phyloP scores from a whole-genome alignment of 1,140 invertebrate species.

The Calliphora vicina region DNA sequence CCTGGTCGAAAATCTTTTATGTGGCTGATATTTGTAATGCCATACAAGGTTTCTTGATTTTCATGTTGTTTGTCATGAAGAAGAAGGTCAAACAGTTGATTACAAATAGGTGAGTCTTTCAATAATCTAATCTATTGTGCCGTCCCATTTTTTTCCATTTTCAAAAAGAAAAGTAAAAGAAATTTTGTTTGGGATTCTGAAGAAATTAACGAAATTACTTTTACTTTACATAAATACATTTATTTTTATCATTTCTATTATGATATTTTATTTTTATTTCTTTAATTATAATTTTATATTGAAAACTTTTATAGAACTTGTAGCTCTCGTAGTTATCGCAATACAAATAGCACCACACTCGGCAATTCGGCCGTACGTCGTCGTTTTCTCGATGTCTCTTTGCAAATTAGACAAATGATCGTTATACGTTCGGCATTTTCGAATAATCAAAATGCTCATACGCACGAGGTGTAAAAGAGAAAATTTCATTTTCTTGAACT shows the following conservation, averaged over 20 bases:
- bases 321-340: slow-evolving; percentile 55
- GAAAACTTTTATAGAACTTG: slow-evolving; percentile 47
- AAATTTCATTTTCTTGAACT: background rate
- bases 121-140: slow-evolving; percentile 16
- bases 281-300: slow-evolving; percentile 27
- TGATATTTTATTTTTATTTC: slow-evolving; percentile 36
- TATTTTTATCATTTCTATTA: too few relatives aligned
- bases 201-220: too few relatives aligned
- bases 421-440: slow-evolving; percentile 57
- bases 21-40: slow-evolving; percentile 65
- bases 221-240: too few relatives aligned
- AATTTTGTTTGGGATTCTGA: too few relatives aligned
- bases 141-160: background rate
- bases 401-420: slow-evolving; percentile 56
- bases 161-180: slow-evolving; percentile 4
- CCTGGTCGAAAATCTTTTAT: slow-evolving; percentile 66
- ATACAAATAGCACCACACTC: slow-evolving; percentile 53
- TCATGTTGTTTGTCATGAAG: slow-evolving; percentile 72
- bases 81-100: slow-evolving; percentile 66
- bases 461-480: slow-evolving; percentile 46
- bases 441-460: slow-evolving; percentile 48
- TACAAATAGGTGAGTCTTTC: slow-evolving; percentile 63
- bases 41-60: slow-evolving; percentile 69
- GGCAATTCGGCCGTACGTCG: slow-evolving; percentile 51
- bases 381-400: slow-evolving; percentile 56